Evolutionary conservation across 2,797 vertebrate species (phyloP).

Genomic region (Crocidura indochinensis): DNA sequence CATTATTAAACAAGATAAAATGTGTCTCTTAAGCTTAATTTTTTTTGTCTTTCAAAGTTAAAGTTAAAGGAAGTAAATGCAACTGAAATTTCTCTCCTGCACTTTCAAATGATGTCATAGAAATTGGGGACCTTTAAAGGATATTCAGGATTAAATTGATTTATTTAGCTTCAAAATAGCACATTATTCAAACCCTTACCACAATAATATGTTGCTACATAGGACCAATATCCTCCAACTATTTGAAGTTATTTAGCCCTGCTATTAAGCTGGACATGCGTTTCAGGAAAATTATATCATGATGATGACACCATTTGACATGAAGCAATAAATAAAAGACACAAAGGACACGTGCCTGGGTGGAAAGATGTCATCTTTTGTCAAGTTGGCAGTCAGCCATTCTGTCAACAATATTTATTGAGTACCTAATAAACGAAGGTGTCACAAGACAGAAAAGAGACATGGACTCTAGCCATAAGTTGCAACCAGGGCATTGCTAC

Average conservation of each 20-base stretch:
- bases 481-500: slow-evolving; percentile 16
- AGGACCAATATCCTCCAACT: slow-evolving; percentile 37
- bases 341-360: slow-evolving; percentile 71
- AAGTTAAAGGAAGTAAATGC: slow-evolving; percentile 1
- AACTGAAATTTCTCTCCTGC: slow-evolving; percentile 47
- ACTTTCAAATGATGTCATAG: slow-evolving; percentile 17
- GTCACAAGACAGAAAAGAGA: slow-evolving; percentile 41
- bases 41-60: slow-evolving; percentile 33
- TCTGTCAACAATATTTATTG: slow-evolving; percentile 77
- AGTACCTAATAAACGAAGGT: slow-evolving; percentile 68
- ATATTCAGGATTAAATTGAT: slow-evolving; percentile 37
- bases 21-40: neutral
- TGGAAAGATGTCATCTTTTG: slow-evolving; percentile 74
- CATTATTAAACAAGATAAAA: slow-evolving; percentile 34
- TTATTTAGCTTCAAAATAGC: slow-evolving; percentile 44
- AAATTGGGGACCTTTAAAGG: slow-evolving; percentile 5
- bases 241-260: slow-evolving; percentile 66
- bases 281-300: slow-evolving; percentile 75
- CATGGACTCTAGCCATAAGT: slow-evolving; percentile 14
- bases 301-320: slow-evolving; percentile 70
- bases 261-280: slow-evolving; percentile 65
- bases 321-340: slow-evolving; percentile 74
- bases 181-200: slow-evolving; percentile 37
- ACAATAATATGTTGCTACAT: slow-evolving; percentile 1
- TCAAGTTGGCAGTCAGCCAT: slow-evolving; percentile 65